phyloP scores from a whole-genome alignment of 2,797 vertebrate species.

The Potorous gilbertii region DNA sequence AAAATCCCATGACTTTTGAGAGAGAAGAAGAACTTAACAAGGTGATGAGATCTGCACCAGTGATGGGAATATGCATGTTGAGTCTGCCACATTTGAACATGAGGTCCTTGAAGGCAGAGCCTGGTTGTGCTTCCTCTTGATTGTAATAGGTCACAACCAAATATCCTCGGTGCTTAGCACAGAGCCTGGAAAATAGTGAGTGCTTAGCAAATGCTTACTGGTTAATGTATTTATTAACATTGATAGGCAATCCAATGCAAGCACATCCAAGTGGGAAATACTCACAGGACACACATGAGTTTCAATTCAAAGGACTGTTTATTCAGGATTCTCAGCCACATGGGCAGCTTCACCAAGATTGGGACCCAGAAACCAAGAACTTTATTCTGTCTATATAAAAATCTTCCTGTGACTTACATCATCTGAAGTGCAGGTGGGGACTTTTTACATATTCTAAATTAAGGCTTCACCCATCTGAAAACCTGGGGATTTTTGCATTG shows the following conservation, averaged over 20 bases:
- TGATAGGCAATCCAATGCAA: background rate
- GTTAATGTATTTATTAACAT: background rate
- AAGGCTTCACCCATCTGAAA: background rate
- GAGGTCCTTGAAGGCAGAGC: background rate
- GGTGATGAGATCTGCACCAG: background rate
- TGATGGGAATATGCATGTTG: background rate
- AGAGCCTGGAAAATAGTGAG: background rate
- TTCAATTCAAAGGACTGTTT: background rate
- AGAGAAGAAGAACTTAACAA: background rate
- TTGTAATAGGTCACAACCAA: background rate
- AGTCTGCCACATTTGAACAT: background rate
- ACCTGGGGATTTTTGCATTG: background rate
- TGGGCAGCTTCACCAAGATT: background rate
- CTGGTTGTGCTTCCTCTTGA: background rate
- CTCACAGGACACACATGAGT: background rate
- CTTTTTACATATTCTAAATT: background rate
- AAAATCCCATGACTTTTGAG: background rate
- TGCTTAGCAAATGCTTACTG: background rate
- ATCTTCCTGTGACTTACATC: background rate
- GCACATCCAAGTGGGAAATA: background rate
- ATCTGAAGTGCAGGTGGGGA: background rate
- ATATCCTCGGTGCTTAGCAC: background rate
- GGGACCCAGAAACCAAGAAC: background rate
- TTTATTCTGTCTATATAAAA: background rate
- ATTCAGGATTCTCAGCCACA: background rate